A percentile compares a stretch with the other conserved stretches of the same genome.
These are phyloP conservation scores for Arothron firmamentum DNA, from an alignment of 2,113 vertebrate genomes.

Conservation along the genomic window DNA sequence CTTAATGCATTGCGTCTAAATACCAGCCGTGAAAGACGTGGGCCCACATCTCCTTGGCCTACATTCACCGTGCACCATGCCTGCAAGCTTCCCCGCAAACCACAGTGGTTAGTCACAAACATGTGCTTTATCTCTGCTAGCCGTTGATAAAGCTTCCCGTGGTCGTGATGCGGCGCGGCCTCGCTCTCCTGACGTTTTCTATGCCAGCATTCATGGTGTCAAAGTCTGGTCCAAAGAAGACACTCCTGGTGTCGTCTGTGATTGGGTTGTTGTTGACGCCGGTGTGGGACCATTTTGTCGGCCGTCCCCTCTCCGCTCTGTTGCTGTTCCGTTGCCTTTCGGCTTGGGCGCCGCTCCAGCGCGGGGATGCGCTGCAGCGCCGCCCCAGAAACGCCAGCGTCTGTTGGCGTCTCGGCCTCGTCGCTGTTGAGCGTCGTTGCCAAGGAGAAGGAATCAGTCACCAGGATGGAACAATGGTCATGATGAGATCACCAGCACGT, in stretches of 20 bases:
- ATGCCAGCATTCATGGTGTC: neutral
- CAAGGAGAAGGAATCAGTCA: constrained; percentile 24
- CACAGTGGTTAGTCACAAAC: constrained; percentile 28
- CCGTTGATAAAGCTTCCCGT: constrained; percentile 20
- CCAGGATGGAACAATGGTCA: constrained; percentile 12
- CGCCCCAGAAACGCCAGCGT: constrained; percentile 61
- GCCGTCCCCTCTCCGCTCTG: constrained; percentile 5
- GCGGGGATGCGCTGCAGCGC: constrained; percentile 27
- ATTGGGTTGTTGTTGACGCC: constrained; percentile 1
- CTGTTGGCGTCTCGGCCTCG: constrained; percentile 47
- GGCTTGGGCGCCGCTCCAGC: constrained; percentile 15
- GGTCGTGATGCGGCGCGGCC: constrained; percentile 21
- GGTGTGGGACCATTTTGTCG: constrained; percentile 13
- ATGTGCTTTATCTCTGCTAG: constrained; percentile 20
- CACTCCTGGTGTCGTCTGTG: neutral
- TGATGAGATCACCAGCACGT: constrained; percentile 20
- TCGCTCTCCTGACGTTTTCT: constrained; percentile 5
- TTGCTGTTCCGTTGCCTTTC: constrained; percentile 31
- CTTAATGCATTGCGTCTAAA: constrained; percentile 19
- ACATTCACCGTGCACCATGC: constrained; percentile 19
- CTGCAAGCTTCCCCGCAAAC: constrained; percentile 20
- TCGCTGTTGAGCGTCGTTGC: constrained; percentile 50
- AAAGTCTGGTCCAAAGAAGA: constrained; percentile 16
- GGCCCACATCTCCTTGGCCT: constrained; percentile 30
- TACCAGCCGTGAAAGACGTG: constrained; percentile 24